Base-by-base conservation (phyloP, 2,888 invertebrate species). In the Noctua janthe region DNA sequence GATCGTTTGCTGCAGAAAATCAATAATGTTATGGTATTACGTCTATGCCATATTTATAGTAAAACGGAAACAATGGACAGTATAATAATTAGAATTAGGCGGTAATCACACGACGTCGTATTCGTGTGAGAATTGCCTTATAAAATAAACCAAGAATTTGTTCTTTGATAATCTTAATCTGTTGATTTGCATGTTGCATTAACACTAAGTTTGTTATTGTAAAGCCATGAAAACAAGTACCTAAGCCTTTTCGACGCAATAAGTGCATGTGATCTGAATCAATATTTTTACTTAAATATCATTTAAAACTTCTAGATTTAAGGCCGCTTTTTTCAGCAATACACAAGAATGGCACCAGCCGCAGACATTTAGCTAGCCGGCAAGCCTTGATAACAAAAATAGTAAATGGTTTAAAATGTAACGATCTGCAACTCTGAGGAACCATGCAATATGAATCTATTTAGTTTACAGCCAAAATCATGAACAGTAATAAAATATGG, bases 41-140 rank as follows among this genome's bases (percentile, higher is more conserved):
- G 29, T 51, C 5, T 51, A 51, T 62, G 62, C 23, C 43, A 79
- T 35, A 78, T 80, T 54, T 64, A 80, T 80, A 80, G 47, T 47
- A 39, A 54, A 80, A 54, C 10, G 64, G 70, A 54, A 71, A 79
- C 80, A 80, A 80, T 80, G 64, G 71, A n/a, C 47, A 29, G 17
- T 80, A 80, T 20, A 80, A 71, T 49, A 35, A n/a, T 62, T 47
- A 79, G 43, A 54, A 54, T 35, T 3, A 66, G 66, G 39, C 39
- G 35, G 1, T 39, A 39, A 20, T 39, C 66, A 66, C 66, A 66
- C 66, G 64, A 66, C 35, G 62, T 35, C 3, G 2, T 64, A 8
- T 17, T 64, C 17, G 64, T 66, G 20, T 66, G 11, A 1, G 10
- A 35, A 20, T 20, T 1, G 39, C 66, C 39, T 66, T 39, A 39